Conservation (phyloP, 2,888 invertebrate genomes). For the Bombylius discolor region DNA sequence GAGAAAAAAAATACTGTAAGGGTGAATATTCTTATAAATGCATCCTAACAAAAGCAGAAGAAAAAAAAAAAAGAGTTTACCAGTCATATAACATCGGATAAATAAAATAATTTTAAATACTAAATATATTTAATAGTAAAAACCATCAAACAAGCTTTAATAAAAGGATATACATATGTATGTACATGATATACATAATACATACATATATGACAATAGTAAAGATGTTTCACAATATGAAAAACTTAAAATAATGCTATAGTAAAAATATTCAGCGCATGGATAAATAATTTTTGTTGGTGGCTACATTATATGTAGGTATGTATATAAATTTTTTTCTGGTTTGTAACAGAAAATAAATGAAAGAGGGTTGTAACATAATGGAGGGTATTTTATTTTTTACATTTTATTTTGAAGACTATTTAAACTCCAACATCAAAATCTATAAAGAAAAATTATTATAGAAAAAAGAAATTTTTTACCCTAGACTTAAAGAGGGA, state of each 20-base stretch:
- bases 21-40: slow-evolving; percentile 1
- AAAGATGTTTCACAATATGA: no score
- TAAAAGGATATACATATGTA: neutral
- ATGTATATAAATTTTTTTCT: no score
- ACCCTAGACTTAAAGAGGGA: no score
- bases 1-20: neutral
- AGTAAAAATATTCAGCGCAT: slow-evolving; percentile 7
- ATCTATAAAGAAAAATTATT: no score
- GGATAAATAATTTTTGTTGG: slow-evolving; percentile 4
- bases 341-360: slow-evolving; percentile 1
- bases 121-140: neutral
- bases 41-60: neutral
- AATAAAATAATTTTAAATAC: no score
- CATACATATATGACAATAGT: neutral
- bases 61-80: no score
- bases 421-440: no score
- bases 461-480: no score
- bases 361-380: slow-evolving; percentile 6
- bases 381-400: slow-evolving; percentile 3
- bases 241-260: no score
- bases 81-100: no score
- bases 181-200: neutral
- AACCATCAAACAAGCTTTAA: slow-evolving; percentile 2
- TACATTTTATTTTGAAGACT: no score
- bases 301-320: no score